A percentile compares a stretch with the other conserved stretches of the same genome.
Conservation (phyloP, 2,113 vertebrate species). For the Rhynchopsitta pachyrhyncha region DNA sequence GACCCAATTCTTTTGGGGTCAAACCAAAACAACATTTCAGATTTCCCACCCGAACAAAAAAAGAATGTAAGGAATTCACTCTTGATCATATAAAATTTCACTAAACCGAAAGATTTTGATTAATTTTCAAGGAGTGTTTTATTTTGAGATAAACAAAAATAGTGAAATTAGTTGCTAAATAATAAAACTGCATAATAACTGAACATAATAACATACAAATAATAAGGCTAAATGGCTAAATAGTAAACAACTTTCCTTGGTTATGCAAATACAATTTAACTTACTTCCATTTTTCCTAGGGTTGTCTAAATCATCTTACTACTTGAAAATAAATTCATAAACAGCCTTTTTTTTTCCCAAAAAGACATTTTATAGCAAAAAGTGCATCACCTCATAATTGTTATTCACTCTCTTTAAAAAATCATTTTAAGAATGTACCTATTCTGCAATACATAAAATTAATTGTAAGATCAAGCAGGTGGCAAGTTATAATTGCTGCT, state of each 20-base stretch:
- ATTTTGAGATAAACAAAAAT: neutral
- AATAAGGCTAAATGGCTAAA: neutral
- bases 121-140: accelerated
- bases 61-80: neutral
- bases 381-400: neutral
- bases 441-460: neutral
- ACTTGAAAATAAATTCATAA: neutral
- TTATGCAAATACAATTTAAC: neutral
- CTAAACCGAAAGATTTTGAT: neutral
- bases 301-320: neutral
- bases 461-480: neutral
- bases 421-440: neutral
- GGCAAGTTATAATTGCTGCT: neutral
- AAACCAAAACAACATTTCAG: neutral
- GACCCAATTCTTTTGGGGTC: neutral
- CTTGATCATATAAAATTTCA: neutral
- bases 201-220: neutral
- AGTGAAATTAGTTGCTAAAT: neutral
- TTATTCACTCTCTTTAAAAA: neutral
- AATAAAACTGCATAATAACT: neutral
- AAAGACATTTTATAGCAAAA: neutral
- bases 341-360: neutral
- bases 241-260: neutral
- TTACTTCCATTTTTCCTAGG: neutral
- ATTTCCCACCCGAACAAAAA: neutral